These are phyloP conservation scores for Thunnus thynnus DNA, from an alignment of 2,113 vertebrate species.

Conservation along the genomic window DNA sequence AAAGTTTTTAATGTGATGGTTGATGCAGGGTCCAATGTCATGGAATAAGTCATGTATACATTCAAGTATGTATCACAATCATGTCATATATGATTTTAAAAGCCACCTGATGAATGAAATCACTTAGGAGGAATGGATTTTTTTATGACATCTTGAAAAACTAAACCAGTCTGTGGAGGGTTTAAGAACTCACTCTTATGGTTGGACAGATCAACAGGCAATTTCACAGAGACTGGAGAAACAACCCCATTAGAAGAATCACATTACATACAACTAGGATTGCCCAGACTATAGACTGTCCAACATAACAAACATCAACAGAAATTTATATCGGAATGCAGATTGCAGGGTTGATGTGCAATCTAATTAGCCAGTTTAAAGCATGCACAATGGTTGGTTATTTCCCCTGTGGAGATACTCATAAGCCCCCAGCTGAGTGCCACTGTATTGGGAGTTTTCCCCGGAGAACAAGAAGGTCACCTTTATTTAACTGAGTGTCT, in stretches of 20 bases:
- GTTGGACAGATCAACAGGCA: background rate
- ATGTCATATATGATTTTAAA: too few species aligned
- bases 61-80: too few species aligned
- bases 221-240: background rate
- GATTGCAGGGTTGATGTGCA: background rate
- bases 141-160: too few species aligned
- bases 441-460: conserved; percentile 21
- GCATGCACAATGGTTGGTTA: conserved; percentile 19
- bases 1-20: too few species aligned
- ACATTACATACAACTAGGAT: background rate
- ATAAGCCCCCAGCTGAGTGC: conserved; percentile 38
- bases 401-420: conserved; percentile 34
- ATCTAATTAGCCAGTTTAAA: conserved; percentile 16
- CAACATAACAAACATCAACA: background rate
- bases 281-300: background rate
- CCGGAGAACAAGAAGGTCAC: conserved; percentile 13
- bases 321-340: background rate
- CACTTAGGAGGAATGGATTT: too few species aligned
- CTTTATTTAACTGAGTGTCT: background rate
- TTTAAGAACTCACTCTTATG: too few species aligned
- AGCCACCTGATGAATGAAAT: too few species aligned
- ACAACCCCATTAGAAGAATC: background rate
- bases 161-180: background rate
- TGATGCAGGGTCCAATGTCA: too few species aligned
- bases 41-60: too few species aligned